Percentiles rank a stretch among this genome's conserved stretches.
Evolutionary conservation across 2,113 vertebrate genomes (phyloP).

Genomic region (Dipodomys stephensi): DNA sequence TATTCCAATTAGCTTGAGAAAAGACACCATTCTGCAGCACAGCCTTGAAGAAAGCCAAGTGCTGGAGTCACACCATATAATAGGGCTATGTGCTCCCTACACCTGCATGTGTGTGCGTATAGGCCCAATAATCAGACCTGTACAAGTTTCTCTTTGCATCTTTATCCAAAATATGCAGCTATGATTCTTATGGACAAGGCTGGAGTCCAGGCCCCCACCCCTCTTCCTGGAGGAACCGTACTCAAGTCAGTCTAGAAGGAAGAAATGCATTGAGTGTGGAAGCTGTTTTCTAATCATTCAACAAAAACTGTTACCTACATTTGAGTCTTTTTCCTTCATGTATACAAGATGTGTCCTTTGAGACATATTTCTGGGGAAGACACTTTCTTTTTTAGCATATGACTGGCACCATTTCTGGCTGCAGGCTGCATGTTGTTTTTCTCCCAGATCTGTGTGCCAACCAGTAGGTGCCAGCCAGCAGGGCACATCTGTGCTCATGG

Average conservation of each 20-base stretch:
- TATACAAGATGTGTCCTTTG: background rate
- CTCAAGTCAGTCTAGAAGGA: background rate
- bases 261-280: background rate
- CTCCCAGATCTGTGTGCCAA: background rate
- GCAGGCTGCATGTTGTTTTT: background rate
- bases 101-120: accelerated
- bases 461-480: background rate
- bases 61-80: background rate
- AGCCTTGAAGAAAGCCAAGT: background rate
- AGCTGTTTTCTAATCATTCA: background rate
- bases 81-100: too few relatives aligned
- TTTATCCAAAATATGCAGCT: background rate
- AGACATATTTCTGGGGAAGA: background rate
- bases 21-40: background rate
- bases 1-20: background rate
- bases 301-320: background rate
- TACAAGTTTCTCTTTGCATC: background rate
- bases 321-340: background rate
- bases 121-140: background rate
- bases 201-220: background rate
- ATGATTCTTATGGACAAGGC: background rate
- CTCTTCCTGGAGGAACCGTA: background rate
- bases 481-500: background rate
- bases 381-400: background rate
- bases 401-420: background rate